Evolutionary conservation across 2,888 invertebrate genomes (phyloP), one percentile per base, ranked within the genome.

Genomic region (Hermodice carunculata): DNA sequence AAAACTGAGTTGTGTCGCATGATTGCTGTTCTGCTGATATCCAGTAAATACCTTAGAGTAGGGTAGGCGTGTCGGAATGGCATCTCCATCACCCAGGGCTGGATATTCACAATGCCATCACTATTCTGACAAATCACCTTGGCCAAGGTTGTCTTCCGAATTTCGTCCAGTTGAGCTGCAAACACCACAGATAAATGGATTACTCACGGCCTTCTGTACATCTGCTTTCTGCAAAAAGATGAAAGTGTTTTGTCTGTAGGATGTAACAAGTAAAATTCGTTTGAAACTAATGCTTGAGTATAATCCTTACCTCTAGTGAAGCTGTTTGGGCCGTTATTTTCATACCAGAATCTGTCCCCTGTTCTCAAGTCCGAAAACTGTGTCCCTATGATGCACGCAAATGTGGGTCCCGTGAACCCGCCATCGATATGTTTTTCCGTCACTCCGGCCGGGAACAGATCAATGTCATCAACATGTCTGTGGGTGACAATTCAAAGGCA

Each of bases 301-400:
- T n/a, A n/a, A n/a, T n/a, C n/a, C 91, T 44, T 26, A 65, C 73
- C 66, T 37, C 24, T 3, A 51, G 70, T 49, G 59, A 68, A 70
- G 3, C 60, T 61, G 11, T 14, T 11, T 11, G 32, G 32, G n/a
- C 56, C 66, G 4, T 60, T 32, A 34, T 91, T 91, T 85, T 96
- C 96, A 81, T 95, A 96, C 94, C 95, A 96, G 87, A 91, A 94
- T 51, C 95, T 88, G 86, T 96, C 96, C 0, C 93, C 96, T 44
- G 88, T 84, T 87, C 94, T 94, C 29, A 94, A 84, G 52, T 94
- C 87, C 22, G 91, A 85, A 87, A 96, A 96, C 87, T 96, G 96
- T 87, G 94, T 93, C 0, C 92, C 89, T 49, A 96, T 88, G 67
- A 96, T 88, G 79, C 96, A 96, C 22, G 91, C 92, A 59, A 95